These are phyloP conservation scores for Hylyphantes graminicola DNA, from an alignment of 1,140 invertebrate species.

Conservation along the genomic window DNA sequence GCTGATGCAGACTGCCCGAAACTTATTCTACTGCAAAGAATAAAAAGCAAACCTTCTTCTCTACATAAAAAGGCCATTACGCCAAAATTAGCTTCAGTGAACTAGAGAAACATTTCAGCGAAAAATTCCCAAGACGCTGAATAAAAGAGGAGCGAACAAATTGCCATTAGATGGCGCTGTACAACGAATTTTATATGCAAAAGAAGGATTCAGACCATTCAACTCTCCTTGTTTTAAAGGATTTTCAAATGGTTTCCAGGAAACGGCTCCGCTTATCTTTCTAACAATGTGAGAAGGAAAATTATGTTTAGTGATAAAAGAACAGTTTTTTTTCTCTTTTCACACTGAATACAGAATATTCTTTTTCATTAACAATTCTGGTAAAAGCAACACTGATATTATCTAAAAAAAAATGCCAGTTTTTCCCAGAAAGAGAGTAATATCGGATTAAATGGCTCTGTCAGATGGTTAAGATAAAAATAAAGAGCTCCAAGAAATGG, in stretches of 20 bases:
- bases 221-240: conserved; percentile 49
- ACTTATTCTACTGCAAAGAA: conserved; percentile 12
- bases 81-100: conserved; percentile 53
- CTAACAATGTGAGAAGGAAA: conserved; percentile 53
- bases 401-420: too few species aligned
- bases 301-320: conserved; percentile 44
- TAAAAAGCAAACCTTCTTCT: conserved; percentile 37
- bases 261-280: conserved; percentile 43
- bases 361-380: too few species aligned
- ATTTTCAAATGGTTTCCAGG: conserved; percentile 43
- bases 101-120: conserved; percentile 55
- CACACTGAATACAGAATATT: too few species aligned
- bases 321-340: conserved; percentile 1
- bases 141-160: conserved; percentile 34
- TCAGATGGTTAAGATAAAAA: too few species aligned
- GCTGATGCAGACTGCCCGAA: conserved; percentile 28
- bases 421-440: too few species aligned
- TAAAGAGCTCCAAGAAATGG: too few species aligned
- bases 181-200: conserved; percentile 9
- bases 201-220: conserved; percentile 39
- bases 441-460: too few species aligned
- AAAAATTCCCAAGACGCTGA: conserved; percentile 21
- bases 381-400: too few species aligned
- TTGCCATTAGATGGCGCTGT: conserved; percentile 51
- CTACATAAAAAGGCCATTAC: conserved; percentile 56